Percentiles rank a stretch among this genome's conserved stretches.
phyloP scores from a whole-genome alignment of 2,888 invertebrate species.

The Pimpla rufipes region DNA sequence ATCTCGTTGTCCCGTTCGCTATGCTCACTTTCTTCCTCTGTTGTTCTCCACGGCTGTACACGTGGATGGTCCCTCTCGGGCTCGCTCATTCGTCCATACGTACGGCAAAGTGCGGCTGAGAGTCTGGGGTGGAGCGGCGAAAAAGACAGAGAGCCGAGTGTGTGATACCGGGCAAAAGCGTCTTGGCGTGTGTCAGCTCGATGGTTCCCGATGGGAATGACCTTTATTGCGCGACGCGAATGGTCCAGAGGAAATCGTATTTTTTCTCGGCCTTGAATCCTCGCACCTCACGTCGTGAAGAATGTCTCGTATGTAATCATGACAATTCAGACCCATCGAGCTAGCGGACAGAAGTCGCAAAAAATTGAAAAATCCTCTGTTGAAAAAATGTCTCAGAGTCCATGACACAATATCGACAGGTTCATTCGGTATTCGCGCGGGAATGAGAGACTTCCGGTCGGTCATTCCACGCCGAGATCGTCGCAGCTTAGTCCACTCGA shows the following conservation, averaged over 20 bases:
- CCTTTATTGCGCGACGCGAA: constrained; percentile 78
- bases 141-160: constrained; percentile 29
- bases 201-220: constrained; percentile 66
- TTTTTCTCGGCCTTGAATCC: constrained; percentile 7
- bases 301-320: neutral
- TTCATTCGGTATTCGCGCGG: constrained; percentile 49
- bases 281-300: neutral
- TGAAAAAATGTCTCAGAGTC: too few relatives aligned
- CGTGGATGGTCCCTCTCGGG: constrained; percentile 13
- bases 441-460: constrained; percentile 55
- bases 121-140: neutral
- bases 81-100: constrained; percentile 46
- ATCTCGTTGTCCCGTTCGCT: constrained; percentile 37
- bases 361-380: too few relatives aligned
- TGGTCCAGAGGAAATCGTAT: constrained; percentile 76
- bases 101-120: constrained; percentile 5
- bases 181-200: constrained; percentile 61
- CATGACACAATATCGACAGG: constrained; percentile 11
- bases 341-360: too few relatives aligned
- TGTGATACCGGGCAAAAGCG: constrained; percentile 48
- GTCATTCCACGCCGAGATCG: constrained; percentile 41
- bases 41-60: neutral
- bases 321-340: too few relatives aligned
- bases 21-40: constrained; percentile 26
- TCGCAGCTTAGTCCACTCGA: constrained; percentile 61